Base-by-base conservation (phyloP, 2,888 invertebrate genomes). In the Brassicogethes aeneus region DNA sequence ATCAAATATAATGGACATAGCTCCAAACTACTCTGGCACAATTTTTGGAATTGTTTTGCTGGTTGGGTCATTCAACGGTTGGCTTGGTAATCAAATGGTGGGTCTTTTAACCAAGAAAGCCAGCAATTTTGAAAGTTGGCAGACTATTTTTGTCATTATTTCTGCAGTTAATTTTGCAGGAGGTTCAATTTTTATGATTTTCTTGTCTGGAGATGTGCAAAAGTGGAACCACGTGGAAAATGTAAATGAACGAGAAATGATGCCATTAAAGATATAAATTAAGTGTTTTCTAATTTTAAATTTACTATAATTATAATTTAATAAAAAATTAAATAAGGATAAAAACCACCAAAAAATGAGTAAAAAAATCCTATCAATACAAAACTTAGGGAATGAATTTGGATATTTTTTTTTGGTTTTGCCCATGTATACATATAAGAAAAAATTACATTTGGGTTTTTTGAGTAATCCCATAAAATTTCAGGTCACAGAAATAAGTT, bases 201-300 rank as follows among this genome's bases (percentile, higher is more conserved):
- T 32, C 14, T 7, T 8, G 5, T 12, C 10, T 3, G 32, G 12
- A 5, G 32, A 32, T 10, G 5, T 32, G 12, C 32, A 32, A 12
- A 13, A 32, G 14, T 32, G 32, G 32, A 12, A 32, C 23, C 23
- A 23, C 5, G 23, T 7, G 10, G 10, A 23, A 10, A 10, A 7
- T 3, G 32, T 10, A 5, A 23, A 23, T 5, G 23, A 23, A 10
- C 5, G 14, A 40, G 32, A 40, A 16, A 36, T 41, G 38, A 2
- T 15, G 17, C 37, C 12, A 30, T 29, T 36, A 17, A 16, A 16
- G 35, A 14, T 16, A 2, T 29, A 13, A 15, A n/a, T n/a, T n/a
- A n/a, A n/a, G n/a, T n/a, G n/a, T n/a, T n/a, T n/a, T n/a, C n/a
- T n/a, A n/a, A n/a, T n/a, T n/a, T n/a, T n/a, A n/a, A 32, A 5